These are phyloP conservation scores for Tolypeutes matacus DNA, from an alignment of 2,797 vertebrate genomes.

Conservation along the genomic window DNA sequence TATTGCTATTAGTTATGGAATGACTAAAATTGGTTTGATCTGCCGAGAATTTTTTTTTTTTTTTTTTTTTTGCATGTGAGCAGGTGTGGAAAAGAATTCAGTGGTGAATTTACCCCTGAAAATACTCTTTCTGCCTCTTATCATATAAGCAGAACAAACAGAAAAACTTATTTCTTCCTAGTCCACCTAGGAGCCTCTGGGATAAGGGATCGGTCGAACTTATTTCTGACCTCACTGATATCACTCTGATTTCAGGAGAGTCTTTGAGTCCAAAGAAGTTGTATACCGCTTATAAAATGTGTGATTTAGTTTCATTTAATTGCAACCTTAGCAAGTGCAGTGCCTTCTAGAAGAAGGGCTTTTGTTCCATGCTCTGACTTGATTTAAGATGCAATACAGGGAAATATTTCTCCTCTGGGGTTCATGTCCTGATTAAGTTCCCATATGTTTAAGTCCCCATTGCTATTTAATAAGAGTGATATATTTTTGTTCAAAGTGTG, in stretches of 20 bases:
- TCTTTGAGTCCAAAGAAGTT: constrained; percentile 11
- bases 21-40: not conserved
- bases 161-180: constrained; percentile 8
- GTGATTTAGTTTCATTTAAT: not conserved
- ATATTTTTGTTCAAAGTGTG: not conserved
- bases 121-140: constrained; percentile 3
- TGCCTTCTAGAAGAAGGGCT: not conserved
- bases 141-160: not conserved
- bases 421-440: not conserved
- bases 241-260: not conserved
- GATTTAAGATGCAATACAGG: not conserved
- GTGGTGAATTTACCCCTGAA: constrained; percentile 10
- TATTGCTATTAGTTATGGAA: not conserved
- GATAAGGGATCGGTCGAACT: not conserved
- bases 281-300: not conserved
- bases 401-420: not conserved
- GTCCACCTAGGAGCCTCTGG: not conserved
- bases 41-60: not conserved
- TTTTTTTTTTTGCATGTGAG: constrained; percentile 18
- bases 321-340: not conserved
- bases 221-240: constrained; percentile 37
- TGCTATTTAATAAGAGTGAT: not conserved
- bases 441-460: not conserved
- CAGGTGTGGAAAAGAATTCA: not conserved
- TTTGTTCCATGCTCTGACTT: not conserved